Conservation (phyloP, 2,888 invertebrate genomes). For the Lepidocyrtinus sp. region DNA sequence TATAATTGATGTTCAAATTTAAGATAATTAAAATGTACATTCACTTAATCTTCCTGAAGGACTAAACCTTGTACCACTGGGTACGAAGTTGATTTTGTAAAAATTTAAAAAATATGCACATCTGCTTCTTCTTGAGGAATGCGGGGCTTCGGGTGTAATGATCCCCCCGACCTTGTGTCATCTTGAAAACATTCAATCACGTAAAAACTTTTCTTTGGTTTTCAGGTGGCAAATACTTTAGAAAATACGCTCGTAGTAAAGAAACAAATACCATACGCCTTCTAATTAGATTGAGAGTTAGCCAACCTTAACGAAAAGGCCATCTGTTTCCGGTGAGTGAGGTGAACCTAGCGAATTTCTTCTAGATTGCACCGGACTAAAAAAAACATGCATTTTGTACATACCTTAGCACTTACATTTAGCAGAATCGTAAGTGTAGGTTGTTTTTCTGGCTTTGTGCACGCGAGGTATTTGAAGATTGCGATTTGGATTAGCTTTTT, state of each 20-base stretch:
- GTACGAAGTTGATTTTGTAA: no score
- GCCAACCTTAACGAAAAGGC: constrained; percentile 47
- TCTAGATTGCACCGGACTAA: neutral
- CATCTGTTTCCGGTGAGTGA: constrained; percentile 52
- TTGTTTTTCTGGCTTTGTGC: constrained; percentile 7
- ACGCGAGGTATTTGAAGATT: constrained; percentile 45
- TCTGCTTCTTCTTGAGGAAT: constrained; percentile 9
- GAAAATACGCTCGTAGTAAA: no score
- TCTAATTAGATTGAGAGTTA: constrained; percentile 39
- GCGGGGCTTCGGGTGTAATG: neutral
- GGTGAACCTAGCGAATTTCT: no score
- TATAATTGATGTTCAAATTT: no score
- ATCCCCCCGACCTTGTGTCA: constrained; percentile 4
- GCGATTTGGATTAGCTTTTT: constrained; percentile 8
- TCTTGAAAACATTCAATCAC: no score
- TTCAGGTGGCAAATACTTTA: neutral
- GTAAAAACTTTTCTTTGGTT: neutral
- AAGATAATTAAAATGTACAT: no score
- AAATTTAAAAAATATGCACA: constrained; percentile 4
- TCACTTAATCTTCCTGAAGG: no score
- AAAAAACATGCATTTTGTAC: neutral
- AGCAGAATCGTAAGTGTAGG: neutral
- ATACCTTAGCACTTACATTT: neutral
- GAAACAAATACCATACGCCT: neutral
- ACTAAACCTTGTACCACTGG: no score